These are phyloP conservation scores for Mormyrus iriodes DNA, from an alignment of 2,113 vertebrate genomes.

Conservation along the genomic window DNA sequence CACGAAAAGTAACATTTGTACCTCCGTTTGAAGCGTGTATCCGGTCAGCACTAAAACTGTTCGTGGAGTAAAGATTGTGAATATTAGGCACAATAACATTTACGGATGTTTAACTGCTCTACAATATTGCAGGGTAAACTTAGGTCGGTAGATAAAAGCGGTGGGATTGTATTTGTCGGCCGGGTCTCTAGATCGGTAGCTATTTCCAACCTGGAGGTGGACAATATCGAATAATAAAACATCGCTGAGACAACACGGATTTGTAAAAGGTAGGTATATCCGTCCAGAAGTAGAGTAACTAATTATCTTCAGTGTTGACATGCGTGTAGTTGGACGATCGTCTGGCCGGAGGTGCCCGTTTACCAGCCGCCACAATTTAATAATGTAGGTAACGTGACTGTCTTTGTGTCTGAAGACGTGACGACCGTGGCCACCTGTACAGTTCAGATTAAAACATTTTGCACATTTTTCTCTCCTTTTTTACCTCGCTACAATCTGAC, in stretches of 20 bases:
- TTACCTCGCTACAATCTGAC: background rate
- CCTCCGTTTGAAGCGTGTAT: background rate
- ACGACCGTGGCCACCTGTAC: background rate
- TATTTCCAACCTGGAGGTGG: conserved; percentile 4
- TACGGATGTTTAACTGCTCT: background rate
- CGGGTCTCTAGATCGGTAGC: background rate
- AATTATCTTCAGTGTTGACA: background rate
- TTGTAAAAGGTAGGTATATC: background rate
- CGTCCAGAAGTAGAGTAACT: background rate
- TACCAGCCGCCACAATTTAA: background rate
- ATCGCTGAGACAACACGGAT: background rate
- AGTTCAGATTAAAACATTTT: background rate
- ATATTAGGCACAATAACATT: background rate
- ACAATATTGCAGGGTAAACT: background rate
- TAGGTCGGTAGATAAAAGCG: background rate
- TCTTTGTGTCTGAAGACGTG: conserved; percentile 10
- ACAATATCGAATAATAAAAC: background rate
- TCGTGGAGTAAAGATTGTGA: background rate
- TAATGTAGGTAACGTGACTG: background rate
- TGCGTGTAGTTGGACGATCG: background rate
- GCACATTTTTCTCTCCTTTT: background rate
- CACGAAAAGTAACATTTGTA: conserved; percentile 3
- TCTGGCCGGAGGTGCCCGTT: background rate
- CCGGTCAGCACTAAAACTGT: background rate
- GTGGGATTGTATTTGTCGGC: conserved; percentile 2